Evolutionary conservation across 2,113 vertebrate genomes (phyloP).

Genomic region (Phoxinus phoxinus): DNA sequence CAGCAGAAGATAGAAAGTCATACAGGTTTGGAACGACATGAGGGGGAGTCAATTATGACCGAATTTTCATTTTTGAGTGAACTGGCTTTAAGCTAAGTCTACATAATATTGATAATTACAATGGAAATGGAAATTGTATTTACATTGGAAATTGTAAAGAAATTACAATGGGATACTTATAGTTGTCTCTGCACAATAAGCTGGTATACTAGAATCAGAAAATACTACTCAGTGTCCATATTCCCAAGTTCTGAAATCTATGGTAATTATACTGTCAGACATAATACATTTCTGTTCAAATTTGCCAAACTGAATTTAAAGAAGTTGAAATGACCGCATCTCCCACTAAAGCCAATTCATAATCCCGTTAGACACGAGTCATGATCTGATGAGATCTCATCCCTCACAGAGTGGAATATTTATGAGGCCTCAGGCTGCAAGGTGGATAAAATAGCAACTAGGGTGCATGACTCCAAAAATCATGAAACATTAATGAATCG

Average conservation of each 20-base stretch:
- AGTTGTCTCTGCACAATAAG: neutral
- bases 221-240: neutral
- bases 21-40: too few species aligned
- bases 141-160: too few species aligned
- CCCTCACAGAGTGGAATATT: constrained; percentile 24
- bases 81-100: too few species aligned
- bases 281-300: neutral
- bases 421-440: constrained; percentile 23
- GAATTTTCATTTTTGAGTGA: too few species aligned
- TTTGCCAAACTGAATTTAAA: neutral
- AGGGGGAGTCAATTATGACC: too few species aligned
- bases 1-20: too few species aligned
- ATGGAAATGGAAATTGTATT: too few species aligned
- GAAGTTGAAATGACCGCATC: neutral
- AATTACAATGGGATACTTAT: neutral
- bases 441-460: constrained; percentile 32
- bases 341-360: neutral
- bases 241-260: neutral
- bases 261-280: constrained; percentile 8
- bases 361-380: constrained; percentile 28
- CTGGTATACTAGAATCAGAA: neutral
- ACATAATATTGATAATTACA: too few species aligned
- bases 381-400: constrained; percentile 43
- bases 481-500: constrained; percentile 31
- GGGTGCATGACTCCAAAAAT: neutral